Evolutionary conservation across 92 coral and sea anemone species (phyloP).

Genomic region (Plumapathes pennacea): DNA sequence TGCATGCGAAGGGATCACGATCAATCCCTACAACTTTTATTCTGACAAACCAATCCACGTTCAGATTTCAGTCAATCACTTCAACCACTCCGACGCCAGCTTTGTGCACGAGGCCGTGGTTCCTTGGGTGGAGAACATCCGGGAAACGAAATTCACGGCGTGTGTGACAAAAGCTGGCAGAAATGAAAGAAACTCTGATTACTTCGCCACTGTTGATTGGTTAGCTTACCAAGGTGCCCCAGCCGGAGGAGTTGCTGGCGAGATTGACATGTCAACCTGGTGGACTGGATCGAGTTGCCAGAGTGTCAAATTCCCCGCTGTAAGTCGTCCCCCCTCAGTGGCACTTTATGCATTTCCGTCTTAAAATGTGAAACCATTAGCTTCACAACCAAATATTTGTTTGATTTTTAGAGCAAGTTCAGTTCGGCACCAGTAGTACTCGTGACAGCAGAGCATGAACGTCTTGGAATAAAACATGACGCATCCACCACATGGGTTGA

Average conservation of each 20-base stretch:
- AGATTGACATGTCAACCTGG: constrained; percentile 37
- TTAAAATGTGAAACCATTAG: no score
- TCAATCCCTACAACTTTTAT: constrained; percentile 49
- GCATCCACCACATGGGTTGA: constrained; percentile 57
- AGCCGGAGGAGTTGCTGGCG: constrained; percentile 53
- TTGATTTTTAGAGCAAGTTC: constrained; percentile 21
- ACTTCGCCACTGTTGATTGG: constrained; percentile 38
- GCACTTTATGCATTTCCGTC: not conserved
- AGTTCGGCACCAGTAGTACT: constrained; percentile 44
- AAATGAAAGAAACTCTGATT: constrained; percentile 6
- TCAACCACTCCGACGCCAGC: constrained; percentile 7
- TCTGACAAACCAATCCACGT: constrained; percentile 62
- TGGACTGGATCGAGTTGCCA: constrained; percentile 53
- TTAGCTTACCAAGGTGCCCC: constrained; percentile 58
- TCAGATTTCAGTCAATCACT: constrained; percentile 56
- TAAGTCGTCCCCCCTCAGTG: not conserved
- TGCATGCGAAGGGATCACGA: constrained; percentile 18
- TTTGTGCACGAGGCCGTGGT: constrained; percentile 54
- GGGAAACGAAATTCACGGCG: constrained; percentile 15
- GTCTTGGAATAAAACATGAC: constrained; percentile 46
- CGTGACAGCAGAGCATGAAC: constrained; percentile 55
- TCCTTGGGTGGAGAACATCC: constrained; percentile 31
- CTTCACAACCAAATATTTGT: not conserved
- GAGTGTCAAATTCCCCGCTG: constrained; percentile 18
- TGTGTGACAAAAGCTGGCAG: constrained; percentile 43